A percentile compares a stretch with the other conserved stretches of the same genome.
These are phyloP conservation scores for Campoletis raptor DNA, from an alignment of 2,888 invertebrate species.

Conservation along the genomic window DNA sequence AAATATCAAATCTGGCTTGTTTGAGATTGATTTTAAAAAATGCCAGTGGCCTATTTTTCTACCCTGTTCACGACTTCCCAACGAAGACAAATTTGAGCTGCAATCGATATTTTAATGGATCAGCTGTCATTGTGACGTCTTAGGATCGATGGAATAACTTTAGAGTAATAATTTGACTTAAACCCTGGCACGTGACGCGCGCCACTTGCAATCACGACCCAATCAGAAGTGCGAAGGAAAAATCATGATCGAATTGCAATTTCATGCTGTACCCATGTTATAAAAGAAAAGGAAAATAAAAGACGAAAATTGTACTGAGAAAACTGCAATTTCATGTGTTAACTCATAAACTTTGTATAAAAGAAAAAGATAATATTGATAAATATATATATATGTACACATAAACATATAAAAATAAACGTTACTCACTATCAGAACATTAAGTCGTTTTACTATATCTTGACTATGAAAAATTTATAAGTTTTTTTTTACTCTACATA, in stretches of 20 bases:
- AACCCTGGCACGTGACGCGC: not conserved
- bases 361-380: not conserved
- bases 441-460: not conserved
- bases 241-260: not conserved
- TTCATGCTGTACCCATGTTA: not conserved
- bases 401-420: not conserved
- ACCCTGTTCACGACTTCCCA: not conserved
- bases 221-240: not conserved
- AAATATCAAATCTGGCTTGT: not conserved
- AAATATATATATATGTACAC: not conserved
- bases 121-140: not conserved
- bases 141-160: not conserved
- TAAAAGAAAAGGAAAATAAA: too few relatives aligned
- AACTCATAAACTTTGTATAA: not conserved
- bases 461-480: not conserved
- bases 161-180: not conserved
- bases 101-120: not conserved
- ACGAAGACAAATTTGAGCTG: not conserved
- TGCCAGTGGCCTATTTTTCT: not conserved
- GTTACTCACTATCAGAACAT: not conserved
- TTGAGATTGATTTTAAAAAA: not conserved
- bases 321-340: too few relatives aligned
- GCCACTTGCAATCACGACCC: not conserved
- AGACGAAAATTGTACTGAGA: too few relatives aligned
- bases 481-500: not conserved